A percentile compares a stretch with the other conserved stretches of the same genome.
These are phyloP conservation scores for Actinia tenebrosa DNA, from an alignment of 64 coral and sea anemone genomes.

Conservation along the genomic window DNA sequence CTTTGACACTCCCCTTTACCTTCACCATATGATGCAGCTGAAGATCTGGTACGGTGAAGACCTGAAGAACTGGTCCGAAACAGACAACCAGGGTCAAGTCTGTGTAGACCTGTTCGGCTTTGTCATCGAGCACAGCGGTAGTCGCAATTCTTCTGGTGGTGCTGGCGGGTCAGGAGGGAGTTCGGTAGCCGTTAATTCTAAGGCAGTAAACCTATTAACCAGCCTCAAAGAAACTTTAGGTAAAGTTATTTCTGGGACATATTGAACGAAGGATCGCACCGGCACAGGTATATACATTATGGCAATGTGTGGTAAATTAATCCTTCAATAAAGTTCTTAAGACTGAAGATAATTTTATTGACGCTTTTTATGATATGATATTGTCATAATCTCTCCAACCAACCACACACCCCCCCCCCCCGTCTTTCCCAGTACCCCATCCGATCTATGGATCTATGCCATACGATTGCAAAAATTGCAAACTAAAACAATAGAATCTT, in stretches of 20 bases:
- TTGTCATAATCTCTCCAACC: too few species aligned
- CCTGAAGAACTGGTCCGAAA: constrained; percentile 41
- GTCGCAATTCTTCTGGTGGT: background rate
- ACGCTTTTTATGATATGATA: background rate
- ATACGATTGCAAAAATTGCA: too few species aligned
- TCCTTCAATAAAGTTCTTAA: background rate
- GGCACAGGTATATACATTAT: background rate
- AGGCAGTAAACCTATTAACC: background rate
- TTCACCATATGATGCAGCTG: constrained; percentile 12
- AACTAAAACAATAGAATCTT: too few species aligned
- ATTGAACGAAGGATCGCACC: background rate
- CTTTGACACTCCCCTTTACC: constrained; percentile 32
- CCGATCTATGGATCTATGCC: too few species aligned
- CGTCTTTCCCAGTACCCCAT: too few species aligned
- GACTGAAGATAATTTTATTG: background rate
- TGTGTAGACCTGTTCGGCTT: constrained; percentile 40
- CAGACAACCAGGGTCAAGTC: constrained; percentile 35
- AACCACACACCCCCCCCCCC: too few species aligned
- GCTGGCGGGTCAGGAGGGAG: background rate
- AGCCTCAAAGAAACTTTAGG: background rate
- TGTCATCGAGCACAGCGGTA: background rate
- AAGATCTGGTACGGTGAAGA: constrained; percentile 45
- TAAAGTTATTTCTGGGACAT: background rate
- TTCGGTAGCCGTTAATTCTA: background rate
- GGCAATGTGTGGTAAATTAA: background rate